These are phyloP conservation scores for Montipora capricornis DNA, from an alignment of 64 coral and sea anemone genomes.

Conservation along the genomic window DNA sequence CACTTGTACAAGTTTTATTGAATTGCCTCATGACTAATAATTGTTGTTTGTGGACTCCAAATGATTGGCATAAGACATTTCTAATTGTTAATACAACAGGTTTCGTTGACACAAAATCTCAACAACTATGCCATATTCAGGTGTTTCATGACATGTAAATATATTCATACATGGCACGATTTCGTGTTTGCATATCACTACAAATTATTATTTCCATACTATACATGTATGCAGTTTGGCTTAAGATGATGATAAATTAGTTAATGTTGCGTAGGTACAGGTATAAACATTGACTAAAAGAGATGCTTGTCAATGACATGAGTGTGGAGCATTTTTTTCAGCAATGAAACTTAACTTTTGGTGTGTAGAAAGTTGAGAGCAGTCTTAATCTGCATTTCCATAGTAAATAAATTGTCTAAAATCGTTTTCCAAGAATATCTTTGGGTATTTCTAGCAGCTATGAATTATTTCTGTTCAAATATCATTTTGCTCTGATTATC, in stretches of 20 bases:
- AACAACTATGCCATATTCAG: not conserved
- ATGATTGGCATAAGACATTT: not conserved
- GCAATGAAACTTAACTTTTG: not conserved
- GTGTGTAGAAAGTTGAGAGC: constrained; percentile 1
- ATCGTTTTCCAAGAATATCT: not conserved
- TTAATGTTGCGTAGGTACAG: not conserved
- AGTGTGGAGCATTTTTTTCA: not conserved
- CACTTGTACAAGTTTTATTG: not conserved
- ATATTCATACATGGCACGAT: not conserved
- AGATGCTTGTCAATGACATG: not conserved
- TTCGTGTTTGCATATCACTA: not conserved
- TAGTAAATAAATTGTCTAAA: constrained; percentile 1
- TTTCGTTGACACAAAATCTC: not conserved
- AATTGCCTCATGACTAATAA: not conserved
- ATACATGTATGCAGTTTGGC: constrained; percentile 3
- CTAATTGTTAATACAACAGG: not conserved
- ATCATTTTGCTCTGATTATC: not conserved
- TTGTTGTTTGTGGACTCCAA: not conserved
- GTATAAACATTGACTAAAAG: too few species aligned
- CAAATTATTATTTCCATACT: not conserved
- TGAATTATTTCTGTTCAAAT: not conserved
- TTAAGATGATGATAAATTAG: not conserved
- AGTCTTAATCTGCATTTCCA: not conserved
- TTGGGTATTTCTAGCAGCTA: not conserved
- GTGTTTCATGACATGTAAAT: constrained; percentile 7